Evolutionary conservation across 2,888 invertebrate species (phyloP).

Genomic region (Octodonta nipae): DNA sequence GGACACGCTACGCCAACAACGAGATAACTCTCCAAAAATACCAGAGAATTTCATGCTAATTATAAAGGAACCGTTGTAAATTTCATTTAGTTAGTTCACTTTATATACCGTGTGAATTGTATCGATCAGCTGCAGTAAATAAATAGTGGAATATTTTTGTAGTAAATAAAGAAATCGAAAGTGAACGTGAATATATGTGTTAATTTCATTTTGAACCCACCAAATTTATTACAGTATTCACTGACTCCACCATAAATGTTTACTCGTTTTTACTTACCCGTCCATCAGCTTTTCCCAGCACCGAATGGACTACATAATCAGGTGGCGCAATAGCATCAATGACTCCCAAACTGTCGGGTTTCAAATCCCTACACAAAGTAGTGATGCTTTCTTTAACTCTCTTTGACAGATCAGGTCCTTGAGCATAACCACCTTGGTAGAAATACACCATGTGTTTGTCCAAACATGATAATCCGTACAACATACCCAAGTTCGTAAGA

Average conservation of each 20-base stretch:
- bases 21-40: no score
- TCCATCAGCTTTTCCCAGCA: conserved; percentile 74
- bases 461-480: conserved; percentile 45
- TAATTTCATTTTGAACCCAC: no score
- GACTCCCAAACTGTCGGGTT: conserved; percentile 60
- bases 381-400: conserved; percentile 55
- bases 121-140: no score
- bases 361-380: conserved; percentile 53
- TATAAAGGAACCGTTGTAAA: no score
- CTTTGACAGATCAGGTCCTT: conserved; percentile 37
- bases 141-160: no score
- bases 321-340: conserved; percentile 80
- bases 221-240: not conserved
- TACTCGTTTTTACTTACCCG: conserved; percentile 47
- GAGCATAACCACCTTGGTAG: conserved; percentile 43
- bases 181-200: no score
- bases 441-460: conserved; percentile 48
- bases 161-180: no score
- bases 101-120: no score
- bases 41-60: no score
- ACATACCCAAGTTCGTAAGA: conserved; percentile 37
- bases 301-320: conserved; percentile 78
- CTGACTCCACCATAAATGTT: not conserved
- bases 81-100: no score
- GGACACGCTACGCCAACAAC: no score